Evolutionary conservation across 2,113 vertebrate species (phyloP), one percentile per base, ranked within the genome.

Genomic region (Erinaceus europaeus): DNA sequence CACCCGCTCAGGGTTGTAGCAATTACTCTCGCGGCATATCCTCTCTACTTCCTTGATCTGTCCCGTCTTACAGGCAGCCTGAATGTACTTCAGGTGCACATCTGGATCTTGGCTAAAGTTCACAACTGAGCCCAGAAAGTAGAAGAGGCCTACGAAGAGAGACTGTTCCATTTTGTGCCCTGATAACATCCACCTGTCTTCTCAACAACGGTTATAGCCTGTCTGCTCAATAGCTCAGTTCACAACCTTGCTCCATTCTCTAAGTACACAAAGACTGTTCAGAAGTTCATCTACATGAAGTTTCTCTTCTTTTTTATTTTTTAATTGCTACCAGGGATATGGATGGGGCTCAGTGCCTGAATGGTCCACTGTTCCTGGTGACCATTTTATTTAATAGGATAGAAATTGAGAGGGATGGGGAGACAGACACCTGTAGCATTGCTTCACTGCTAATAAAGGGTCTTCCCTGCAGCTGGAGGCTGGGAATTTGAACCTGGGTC

Each of bases 91-190:
- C 92, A 99, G 98, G 89, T 99, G 98, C 88, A 99, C 98, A 14
- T 99, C 98, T 2, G 98, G 98, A 89, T 99, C 98, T 92, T 99
- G 98, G 93, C 98, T 99, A 96, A 99, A 99, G 97, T 99, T 99
- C 90, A 99, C 98, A 88, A 99, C 98, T 6, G 98, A 99, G 91
- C 98, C 98, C 88, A 99, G 96, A 96, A 99, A 99, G 96, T 98
- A 99, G 96, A 99, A 99, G 84, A 99, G 97, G 21, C 98, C 98
- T 99, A 93, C 21, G 83, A 94, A 90, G 8, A 91, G 57, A 83
- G 59, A 75, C 11, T 29, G 21, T 18, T 48, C n/a, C 12, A 40
- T 53, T n/a, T 78, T 42, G n/a, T 25, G 44, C 27, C 64, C 25
- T 82, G 42, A 3, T 36, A 36, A 40, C 44, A 59, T 40, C n/a